Evolutionary conservation across 2,888 invertebrate species (phyloP), one percentile per base, ranked within the genome.

Genomic region (Chymomyza fuscimana): DNA sequence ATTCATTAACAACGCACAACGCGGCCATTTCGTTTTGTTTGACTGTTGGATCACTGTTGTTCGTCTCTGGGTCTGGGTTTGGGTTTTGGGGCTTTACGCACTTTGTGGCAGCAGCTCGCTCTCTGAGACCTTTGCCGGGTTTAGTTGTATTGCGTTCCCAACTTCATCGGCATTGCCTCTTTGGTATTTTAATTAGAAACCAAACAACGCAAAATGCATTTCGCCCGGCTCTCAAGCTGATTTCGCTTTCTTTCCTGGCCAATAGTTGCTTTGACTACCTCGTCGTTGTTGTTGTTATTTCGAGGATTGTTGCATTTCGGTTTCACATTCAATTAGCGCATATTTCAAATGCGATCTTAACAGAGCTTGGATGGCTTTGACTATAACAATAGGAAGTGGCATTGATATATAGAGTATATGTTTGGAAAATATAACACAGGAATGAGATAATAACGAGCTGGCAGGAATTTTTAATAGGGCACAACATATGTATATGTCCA

Each of bases 111-210:
- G 22, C 15, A 29, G 46, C 67, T 46, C 59, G 22, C 10, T 22
- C 29, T 10, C 40, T 15, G 65, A n/a, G 16, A 61, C 59, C 76
- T 75, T 70, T 72, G 51, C 62, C 61, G 29, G 25, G 15, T 50
- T 69, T 64, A 40, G 60, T 19, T 50, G 54, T 32, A 9, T 25
- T 54, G 50, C 50, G n/a, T 22, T 63, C 50, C 51, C 19, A 50
- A 29, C 60, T 66, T 25, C 15, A n/a, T 54, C 54, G 16, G 15
- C 19, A 58, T 58, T 58, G 69, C 68, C 71, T 66, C 69, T 77
- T 82, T 79, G 85, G 85, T 86, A 86, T 86, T 86, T 86, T 86
- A 86, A 86, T 86, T 86, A 86, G 85, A 86, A 86, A 85, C 81
- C 85, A 76, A 86, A 84, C 85, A 86, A 72, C 81, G 76, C 73